These are phyloP conservation scores for Sapayoa aenigma DNA, from an alignment of 2,113 vertebrate species.

Conservation along the genomic window DNA sequence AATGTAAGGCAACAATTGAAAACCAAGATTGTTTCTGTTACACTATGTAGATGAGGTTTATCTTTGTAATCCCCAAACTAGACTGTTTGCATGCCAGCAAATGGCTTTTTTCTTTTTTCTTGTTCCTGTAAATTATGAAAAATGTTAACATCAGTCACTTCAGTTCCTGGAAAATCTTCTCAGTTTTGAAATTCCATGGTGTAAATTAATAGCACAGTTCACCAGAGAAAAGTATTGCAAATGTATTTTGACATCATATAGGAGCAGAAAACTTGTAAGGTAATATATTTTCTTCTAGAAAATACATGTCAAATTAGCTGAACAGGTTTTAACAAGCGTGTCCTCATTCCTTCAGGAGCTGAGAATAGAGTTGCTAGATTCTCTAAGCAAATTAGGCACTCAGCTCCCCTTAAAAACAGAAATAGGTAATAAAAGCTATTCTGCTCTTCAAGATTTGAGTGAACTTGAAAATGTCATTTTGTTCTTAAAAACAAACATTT, in stretches of 20 bases:
- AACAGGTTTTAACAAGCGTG: conserved; percentile 34
- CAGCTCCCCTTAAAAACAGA: background rate
- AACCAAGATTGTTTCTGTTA: background rate
- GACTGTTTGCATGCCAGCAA: background rate
- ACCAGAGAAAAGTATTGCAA: conserved; percentile 19
- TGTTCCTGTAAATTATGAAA: background rate
- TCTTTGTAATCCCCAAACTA: background rate
- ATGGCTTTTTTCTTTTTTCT: background rate
- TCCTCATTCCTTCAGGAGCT: conserved; percentile 42
- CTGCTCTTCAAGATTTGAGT: background rate
- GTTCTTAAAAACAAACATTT: background rate
- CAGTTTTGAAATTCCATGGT: conserved; percentile 4
- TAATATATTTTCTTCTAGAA: conserved; percentile 21
- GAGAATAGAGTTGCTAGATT: background rate
- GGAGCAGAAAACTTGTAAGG: conserved; percentile 42
- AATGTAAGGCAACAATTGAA: background rate
- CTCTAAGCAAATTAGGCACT: background rate
- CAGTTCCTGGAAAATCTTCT: background rate
- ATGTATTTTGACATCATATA: conserved; percentile 19
- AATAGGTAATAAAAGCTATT: background rate
- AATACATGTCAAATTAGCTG: conserved; percentile 42
- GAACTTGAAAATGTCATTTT: background rate
- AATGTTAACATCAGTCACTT: conserved; percentile 15
- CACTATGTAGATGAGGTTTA: background rate
- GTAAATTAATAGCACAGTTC: conserved; percentile 46